Evolutionary conservation across 2,888 invertebrate genomes (phyloP).

Genomic region (Anodontia alba): DNA sequence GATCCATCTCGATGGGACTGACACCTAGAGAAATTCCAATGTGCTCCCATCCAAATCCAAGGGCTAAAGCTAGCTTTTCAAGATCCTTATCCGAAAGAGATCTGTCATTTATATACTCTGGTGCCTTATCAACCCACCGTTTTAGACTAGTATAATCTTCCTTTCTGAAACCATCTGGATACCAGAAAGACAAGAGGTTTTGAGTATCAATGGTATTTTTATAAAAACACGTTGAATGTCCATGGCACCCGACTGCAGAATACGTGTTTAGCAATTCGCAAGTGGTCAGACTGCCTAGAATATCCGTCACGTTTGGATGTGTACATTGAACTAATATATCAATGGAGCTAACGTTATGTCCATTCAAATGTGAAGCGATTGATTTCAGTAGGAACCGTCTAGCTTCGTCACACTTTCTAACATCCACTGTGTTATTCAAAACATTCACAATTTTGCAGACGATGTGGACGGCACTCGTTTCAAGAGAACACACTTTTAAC

Average conservation of each 20-base stretch:
- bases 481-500: neutral
- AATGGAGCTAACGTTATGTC: neutral
- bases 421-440: neutral
- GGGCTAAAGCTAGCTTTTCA: neutral
- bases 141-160: neutral
- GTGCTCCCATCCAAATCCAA: slow-evolving; percentile 20
- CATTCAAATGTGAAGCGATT: neutral
- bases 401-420: neutral
- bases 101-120: slow-evolving; percentile 18
- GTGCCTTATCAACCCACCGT: slow-evolving; percentile 5
- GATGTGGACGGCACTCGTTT: neutral
- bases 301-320: neutral
- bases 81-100: neutral
- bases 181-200: neutral
- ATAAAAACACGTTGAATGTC: neutral
- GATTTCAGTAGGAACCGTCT: neutral
- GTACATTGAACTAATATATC: neutral
- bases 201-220: neutral
- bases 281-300: neutral
- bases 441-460: neutral
- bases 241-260: neutral
- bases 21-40: slow-evolving; percentile 5
- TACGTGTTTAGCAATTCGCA: neutral
- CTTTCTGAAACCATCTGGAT: slow-evolving; percentile 6
- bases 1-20: neutral